A percentile compares a stretch with the other conserved stretches of the same genome.
These are phyloP conservation scores for Drosophila tristis DNA, from an alignment of 1,140 invertebrate species.

Conservation along the genomic window DNA sequence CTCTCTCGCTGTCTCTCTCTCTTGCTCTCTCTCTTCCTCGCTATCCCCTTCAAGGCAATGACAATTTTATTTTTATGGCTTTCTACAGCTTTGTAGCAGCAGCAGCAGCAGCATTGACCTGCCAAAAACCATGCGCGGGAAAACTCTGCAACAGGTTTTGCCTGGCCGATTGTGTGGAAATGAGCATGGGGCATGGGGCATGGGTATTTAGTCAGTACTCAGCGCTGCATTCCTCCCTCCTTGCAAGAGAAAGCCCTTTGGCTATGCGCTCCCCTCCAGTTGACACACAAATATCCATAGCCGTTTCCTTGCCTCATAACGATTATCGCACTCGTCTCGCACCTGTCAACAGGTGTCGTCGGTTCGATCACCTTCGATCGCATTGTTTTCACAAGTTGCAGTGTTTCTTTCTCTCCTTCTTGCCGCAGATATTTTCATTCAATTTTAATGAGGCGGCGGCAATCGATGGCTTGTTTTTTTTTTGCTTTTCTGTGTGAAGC, in stretches of 20 bases:
- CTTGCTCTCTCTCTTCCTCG: constrained; percentile 5
- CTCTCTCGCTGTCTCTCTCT: constrained; percentile 10
- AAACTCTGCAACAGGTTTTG: constrained; percentile 71
- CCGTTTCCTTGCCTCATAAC: constrained; percentile 31
- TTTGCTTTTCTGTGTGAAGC: constrained; percentile 38
- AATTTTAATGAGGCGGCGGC: constrained; percentile 58
- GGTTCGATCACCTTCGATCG: constrained; percentile 44
- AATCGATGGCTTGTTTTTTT: background rate
- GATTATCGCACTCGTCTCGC: constrained; percentile 33
- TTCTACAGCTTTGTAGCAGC: constrained; percentile 47
- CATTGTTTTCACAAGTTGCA: constrained; percentile 25
- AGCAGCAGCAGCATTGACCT: constrained; percentile 68
- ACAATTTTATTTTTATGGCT: constrained; percentile 67
- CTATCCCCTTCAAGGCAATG: constrained; percentile 45
- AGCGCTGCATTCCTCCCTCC: no score
- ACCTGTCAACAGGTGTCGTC: constrained; percentile 15
- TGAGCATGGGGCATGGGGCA: background rate
- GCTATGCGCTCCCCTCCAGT: background rate
- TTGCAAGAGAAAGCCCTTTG: no score
- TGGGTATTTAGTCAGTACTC: constrained; percentile 22
- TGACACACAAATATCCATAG: constrained; percentile 37
- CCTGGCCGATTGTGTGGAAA: constrained; percentile 43
- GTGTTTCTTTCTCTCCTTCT: constrained; percentile 1
- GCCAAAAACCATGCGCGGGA: constrained; percentile 60
- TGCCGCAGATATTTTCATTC: constrained; percentile 47